Evolutionary conservation across 1,140 invertebrate genomes (phyloP), one percentile per base, ranked within the genome.

Genomic region (Penaeus japonicus): DNA sequence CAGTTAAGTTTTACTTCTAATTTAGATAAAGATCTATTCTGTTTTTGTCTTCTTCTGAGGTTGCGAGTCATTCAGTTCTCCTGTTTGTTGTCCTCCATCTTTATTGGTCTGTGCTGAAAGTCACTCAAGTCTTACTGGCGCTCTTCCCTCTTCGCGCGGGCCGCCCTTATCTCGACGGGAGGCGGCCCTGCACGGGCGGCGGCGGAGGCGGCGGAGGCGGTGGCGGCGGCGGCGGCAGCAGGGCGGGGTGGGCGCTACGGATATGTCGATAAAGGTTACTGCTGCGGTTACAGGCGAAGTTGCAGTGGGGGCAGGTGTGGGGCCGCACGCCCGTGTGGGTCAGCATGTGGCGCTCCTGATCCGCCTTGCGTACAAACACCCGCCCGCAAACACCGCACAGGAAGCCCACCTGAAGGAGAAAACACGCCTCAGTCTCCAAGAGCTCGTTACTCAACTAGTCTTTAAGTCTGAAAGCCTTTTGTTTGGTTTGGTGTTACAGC

Each of bases 221-320:
- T 47, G 30, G 80, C 32, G 80, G 65, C 77, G 62, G 65, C 57
- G 39, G 75, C 54, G 80, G 32, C 53, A 88, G 47, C 70, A 83
- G 65, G 7, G 89, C 79, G 62, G 85, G 86, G 55, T 90, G 89
- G 47, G 89, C 89, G 85, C 82, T 79, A 54, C 89, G 85, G 27
- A 90, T 88, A 79, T 90, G 89, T 81, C 89, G 80, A 62, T 90
- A 90, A 73, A 90, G 87, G 77, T 90, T 90, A 57, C 89, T 90
- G 53, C 89, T 90, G 32, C 89, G 89, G 82, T 90, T 90, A 79
- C 86, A 90, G 55, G 82, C 89, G 65, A 87, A 85, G 73, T 35
- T 84, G 84, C 89, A 90, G 79, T 85, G 81, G 22, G 89, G 85
- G 47, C 89, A 90, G 47, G 85, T 75, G 57, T 88, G 87, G 22